phyloP scores from a whole-genome alignment of 1,140 invertebrate species.

The Aculops lycopersici region DNA sequence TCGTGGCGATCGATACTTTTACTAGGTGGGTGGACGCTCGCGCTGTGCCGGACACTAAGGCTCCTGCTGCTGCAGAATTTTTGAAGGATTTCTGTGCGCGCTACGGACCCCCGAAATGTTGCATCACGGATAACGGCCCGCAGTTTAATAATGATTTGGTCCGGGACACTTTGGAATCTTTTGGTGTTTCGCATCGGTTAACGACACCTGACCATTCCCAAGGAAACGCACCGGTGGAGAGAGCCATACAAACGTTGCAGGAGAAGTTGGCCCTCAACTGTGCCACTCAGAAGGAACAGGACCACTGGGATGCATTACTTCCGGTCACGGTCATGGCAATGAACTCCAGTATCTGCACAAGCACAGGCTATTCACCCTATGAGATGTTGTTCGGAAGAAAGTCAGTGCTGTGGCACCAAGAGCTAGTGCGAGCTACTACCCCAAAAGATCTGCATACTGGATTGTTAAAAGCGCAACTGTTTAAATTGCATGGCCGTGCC shows the following conservation, averaged over 20 bases:
- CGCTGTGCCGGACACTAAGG: background rate
- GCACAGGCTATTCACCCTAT: background rate
- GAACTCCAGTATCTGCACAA: background rate
- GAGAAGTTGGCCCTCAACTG: slow-evolving; percentile 3
- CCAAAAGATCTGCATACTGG: background rate
- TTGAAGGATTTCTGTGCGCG: background rate
- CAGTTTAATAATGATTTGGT: background rate
- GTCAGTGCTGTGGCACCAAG: background rate
- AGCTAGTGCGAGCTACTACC: background rate
- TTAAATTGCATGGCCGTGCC: background rate
- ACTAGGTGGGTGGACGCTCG: background rate
- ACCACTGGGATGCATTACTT: background rate
- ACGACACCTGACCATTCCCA: background rate
- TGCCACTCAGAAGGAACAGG: too few species aligned
- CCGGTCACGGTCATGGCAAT: background rate
- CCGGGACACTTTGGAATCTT: background rate
- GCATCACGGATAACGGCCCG: background rate
- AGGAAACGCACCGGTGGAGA: background rate
- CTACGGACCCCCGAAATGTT: background rate
- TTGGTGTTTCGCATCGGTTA: background rate
- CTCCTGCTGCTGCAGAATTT: background rate
- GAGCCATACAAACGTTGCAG: background rate
- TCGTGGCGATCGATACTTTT: background rate
- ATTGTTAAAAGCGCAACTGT: background rate
- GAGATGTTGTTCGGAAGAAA: background rate